A percentile compares a stretch with the other conserved stretches of the same genome.
phyloP scores from a whole-genome alignment of 2,888 invertebrate species.

The Pecten maximus region DNA sequence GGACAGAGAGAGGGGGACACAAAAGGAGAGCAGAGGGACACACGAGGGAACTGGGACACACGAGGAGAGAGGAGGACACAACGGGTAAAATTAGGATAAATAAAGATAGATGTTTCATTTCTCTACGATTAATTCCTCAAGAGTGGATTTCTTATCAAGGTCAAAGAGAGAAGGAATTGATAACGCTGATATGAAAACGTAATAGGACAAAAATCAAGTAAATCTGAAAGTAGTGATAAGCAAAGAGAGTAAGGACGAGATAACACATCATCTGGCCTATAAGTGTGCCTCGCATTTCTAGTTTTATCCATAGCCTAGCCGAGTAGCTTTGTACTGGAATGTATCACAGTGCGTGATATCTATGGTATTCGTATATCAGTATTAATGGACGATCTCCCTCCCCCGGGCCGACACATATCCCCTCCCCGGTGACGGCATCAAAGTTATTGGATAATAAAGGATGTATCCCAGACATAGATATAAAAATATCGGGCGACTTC shows the following conservation, averaged over 20 bases:
- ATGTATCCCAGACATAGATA: background rate
- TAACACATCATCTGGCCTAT: background rate
- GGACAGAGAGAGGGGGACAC: no score
- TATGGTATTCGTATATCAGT: background rate
- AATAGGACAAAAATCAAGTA: background rate
- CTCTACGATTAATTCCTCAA: background rate
- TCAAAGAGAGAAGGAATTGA: background rate
- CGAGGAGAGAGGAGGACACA: no score
- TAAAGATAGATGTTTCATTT: background rate
- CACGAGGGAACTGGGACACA: no score
- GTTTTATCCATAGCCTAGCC: background rate
- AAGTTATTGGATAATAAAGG: constrained; percentile 5
- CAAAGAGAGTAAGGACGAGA: background rate
- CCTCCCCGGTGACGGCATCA: constrained; percentile 5
- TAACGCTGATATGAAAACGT: background rate
- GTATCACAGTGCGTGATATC: background rate
- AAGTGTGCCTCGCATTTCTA: background rate
- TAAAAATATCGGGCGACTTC: background rate
- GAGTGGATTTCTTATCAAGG: constrained; percentile 8
- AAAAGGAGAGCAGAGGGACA: no score
- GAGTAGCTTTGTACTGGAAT: background rate
- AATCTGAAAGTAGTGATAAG: constrained; percentile 13
- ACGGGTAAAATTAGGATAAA: no score
- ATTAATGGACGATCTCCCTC: constrained; percentile 19
- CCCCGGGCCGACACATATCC: constrained; percentile 13